Percentiles rank a stretch among this genome's conserved stretches.
Conservation (phyloP, 2,888 invertebrate genomes). For the Empis livida region DNA sequence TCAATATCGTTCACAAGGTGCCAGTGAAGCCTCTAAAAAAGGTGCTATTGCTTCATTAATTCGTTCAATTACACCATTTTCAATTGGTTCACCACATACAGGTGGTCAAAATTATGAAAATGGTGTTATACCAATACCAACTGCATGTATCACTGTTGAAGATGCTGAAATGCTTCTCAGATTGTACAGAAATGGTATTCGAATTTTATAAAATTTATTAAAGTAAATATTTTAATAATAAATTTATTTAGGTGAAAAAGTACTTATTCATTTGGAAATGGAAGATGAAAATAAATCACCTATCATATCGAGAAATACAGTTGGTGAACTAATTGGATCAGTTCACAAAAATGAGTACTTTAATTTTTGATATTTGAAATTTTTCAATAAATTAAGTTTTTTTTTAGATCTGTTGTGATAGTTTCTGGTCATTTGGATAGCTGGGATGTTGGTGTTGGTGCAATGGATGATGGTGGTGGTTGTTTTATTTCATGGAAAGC, state of each 20-base stretch:
- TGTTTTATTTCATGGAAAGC: slow-evolving; percentile 67
- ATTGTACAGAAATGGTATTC: slow-evolving; percentile 44
- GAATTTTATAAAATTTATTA: slow-evolving; percentile 11
- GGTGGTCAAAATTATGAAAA: slow-evolving; percentile 51
- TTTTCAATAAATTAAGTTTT: slow-evolving; percentile 12
- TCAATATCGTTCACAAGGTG: slow-evolving; percentile 50
- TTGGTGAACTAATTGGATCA: slow-evolving; percentile 53
- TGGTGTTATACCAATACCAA: slow-evolving; percentile 51
- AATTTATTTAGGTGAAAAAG: slow-evolving; percentile 30
- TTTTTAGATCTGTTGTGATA: slow-evolving; percentile 43
- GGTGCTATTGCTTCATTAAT: slow-evolving; percentile 67
- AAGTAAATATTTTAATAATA: slow-evolving; percentile 21
- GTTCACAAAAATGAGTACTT: slow-evolving; percentile 26
- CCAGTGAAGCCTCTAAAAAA: slow-evolving; percentile 52
- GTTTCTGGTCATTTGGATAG: slow-evolving; percentile 76
- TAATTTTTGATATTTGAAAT: neutral
- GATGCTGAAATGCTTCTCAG: slow-evolving; percentile 62
- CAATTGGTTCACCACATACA: slow-evolving; percentile 64
- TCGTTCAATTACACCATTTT: slow-evolving; percentile 63
- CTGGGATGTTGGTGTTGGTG: slow-evolving; percentile 79
- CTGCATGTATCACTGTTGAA: slow-evolving; percentile 62
- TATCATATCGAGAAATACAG: slow-evolving; percentile 54
- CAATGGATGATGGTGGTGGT: slow-evolving; percentile 79
- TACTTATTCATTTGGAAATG: slow-evolving; percentile 51
- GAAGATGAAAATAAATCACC: slow-evolving; percentile 43